A percentile compares a stretch with the other conserved stretches of the same genome.
Conservation (phyloP, 2,888 invertebrate genomes). For the Antitype chi region DNA sequence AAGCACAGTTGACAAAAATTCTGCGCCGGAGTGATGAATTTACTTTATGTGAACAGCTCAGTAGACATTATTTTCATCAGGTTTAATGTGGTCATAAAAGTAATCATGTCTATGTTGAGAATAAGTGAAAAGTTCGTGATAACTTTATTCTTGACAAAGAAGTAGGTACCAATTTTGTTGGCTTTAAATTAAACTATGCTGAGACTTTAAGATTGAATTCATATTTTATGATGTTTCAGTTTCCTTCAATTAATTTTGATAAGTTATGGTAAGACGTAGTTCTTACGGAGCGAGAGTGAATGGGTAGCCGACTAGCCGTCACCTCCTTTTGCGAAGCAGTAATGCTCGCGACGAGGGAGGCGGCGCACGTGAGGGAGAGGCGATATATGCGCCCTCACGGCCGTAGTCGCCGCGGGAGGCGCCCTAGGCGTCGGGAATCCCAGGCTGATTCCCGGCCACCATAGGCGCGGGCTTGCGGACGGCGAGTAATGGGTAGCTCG, state of each 20-base stretch:
- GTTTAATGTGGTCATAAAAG: conserved; percentile 47
- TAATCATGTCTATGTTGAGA: conserved; percentile 7
- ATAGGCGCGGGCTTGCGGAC: too few relatives aligned
- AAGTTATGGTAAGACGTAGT: background rate
- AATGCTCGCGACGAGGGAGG: too few relatives aligned
- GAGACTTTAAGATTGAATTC: background rate
- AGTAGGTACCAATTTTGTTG: background rate
- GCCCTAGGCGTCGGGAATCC: too few relatives aligned
- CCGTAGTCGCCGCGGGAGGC: too few relatives aligned
- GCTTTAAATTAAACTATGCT: background rate
- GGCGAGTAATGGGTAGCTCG: too few relatives aligned
- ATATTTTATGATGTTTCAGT: background rate
- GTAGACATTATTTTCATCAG: conserved; percentile 38
- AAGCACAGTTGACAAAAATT: conserved; percentile 61
- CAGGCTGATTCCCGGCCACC: too few relatives aligned
- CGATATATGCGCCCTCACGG: too few relatives aligned
- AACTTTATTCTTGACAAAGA: background rate
- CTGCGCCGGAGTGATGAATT: conserved; percentile 43
- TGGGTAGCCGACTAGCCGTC: too few relatives aligned
- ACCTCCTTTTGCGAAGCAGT: too few relatives aligned
- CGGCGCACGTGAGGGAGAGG: too few relatives aligned
- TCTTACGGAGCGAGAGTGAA: too few relatives aligned
- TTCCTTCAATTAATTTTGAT: background rate
- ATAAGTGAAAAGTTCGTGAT: conserved; percentile 12
- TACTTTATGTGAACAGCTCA: conserved; percentile 40